phyloP scores from a whole-genome alignment of 2,888 invertebrate species.

The Cryptocephalus primarius region DNA sequence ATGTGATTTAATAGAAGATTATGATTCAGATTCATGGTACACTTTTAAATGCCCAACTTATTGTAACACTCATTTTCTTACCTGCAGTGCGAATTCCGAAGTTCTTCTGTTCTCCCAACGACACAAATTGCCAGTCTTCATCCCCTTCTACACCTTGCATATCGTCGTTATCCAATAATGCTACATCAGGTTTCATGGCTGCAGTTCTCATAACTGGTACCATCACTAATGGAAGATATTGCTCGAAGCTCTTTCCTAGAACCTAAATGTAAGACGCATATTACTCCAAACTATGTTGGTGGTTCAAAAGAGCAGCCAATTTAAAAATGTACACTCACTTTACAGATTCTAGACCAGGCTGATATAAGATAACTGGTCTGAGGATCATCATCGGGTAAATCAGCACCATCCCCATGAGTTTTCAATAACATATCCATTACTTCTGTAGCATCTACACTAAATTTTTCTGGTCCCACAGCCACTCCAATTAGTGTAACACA shows the following conservation, averaged over 20 bases:
- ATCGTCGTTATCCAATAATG: constrained; percentile 77
- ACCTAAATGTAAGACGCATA: constrained; percentile 19
- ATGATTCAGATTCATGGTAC: no score
- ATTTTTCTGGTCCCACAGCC: constrained; percentile 74
- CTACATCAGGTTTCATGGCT: constrained; percentile 87
- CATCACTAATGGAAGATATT: constrained; percentile 92
- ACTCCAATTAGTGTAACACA: constrained; percentile 96
- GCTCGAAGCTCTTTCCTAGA: constrained; percentile 71
- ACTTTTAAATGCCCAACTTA: no score
- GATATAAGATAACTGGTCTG: constrained; percentile 96
- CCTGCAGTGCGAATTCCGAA: constrained; percentile 89
- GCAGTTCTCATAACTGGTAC: constrained; percentile 87
- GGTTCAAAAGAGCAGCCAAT: background rate
- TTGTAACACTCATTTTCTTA: constrained; percentile 19
- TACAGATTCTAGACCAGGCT: constrained; percentile 98
- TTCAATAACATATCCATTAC: constrained; percentile 91
- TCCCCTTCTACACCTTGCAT: constrained; percentile 75
- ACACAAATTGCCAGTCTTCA: constrained; percentile 90
- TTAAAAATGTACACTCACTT: constrained; percentile 33
- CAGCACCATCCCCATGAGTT: constrained; percentile 70
- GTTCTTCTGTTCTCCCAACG: constrained; percentile 87
- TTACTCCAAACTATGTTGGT: background rate
- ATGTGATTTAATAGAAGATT: no score
- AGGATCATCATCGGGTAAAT: constrained; percentile 88
- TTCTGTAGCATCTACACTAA: constrained; percentile 83